Evolutionary conservation across 2,113 vertebrate genomes (phyloP).

Genomic region (Paedocypris sp.): DNA sequence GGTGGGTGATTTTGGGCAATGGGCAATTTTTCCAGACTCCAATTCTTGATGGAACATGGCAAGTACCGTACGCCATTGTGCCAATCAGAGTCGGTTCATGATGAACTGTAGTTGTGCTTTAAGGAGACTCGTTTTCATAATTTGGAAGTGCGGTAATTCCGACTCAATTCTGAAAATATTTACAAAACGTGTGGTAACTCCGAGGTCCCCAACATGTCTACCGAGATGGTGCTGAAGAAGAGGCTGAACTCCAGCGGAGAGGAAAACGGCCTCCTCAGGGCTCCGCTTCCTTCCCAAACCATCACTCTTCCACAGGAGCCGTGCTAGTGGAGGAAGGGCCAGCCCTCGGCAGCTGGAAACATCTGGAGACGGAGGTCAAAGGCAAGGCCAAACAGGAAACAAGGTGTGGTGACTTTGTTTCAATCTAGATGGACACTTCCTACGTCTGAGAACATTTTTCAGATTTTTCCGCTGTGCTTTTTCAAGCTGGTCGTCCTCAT

Average conservation of each 20-base stretch:
- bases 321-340: slow-evolving; percentile 72
- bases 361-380: slow-evolving; percentile 53
- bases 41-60: too few relatives aligned
- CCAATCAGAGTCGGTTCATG: too few relatives aligned
- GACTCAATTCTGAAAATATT: too few relatives aligned
- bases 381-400: slow-evolving; percentile 12
- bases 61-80: too few relatives aligned
- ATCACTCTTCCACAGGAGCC: slow-evolving; percentile 69
- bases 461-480: too few relatives aligned
- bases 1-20: too few relatives aligned
- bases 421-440: neutral
- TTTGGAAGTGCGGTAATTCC: too few relatives aligned
- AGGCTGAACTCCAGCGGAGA: slow-evolving; percentile 61
- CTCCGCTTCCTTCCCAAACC: slow-evolving; percentile 58
- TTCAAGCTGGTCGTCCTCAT: too few relatives aligned
- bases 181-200: too few relatives aligned
- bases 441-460: neutral
- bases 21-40: too few relatives aligned
- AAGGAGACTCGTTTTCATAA: too few relatives aligned
- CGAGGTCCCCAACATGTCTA: slow-evolving; percentile 67
- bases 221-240: slow-evolving; percentile 63
- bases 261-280: slow-evolving; percentile 52
- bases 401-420: neutral
- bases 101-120: too few relatives aligned
- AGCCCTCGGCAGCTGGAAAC: slow-evolving; percentile 70